Evolutionary conservation across 2,113 vertebrate species (phyloP).

Genomic region (Varanus komodoensis): DNA sequence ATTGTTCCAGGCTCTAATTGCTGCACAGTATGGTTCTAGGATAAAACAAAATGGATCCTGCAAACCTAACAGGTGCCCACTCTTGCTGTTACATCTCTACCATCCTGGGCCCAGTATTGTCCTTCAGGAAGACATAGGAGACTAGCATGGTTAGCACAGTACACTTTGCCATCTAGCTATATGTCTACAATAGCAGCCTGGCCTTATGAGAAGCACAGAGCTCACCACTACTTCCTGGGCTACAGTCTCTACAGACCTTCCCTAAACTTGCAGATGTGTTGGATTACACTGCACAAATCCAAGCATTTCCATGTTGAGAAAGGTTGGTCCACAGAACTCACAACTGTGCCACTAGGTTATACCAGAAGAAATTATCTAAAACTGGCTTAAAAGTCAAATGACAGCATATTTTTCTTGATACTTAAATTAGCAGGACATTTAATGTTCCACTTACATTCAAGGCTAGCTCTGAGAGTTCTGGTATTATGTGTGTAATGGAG

Average conservation of each 20-base stretch:
- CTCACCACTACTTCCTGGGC: neutral
- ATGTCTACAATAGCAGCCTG: neutral
- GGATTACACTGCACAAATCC: too few species aligned
- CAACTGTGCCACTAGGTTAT: neutral
- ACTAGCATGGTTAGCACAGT: neutral
- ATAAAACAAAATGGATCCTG: too few species aligned
- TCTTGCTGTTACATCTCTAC: neutral
- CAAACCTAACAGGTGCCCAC: too few species aligned
- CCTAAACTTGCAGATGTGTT: too few species aligned
- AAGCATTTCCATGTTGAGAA: too few species aligned
- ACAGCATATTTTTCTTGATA: neutral
- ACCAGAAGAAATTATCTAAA: neutral
- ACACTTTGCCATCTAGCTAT: neutral
- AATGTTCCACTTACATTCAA: conserved; percentile 5
- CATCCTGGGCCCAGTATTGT: neutral
- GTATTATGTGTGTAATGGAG: conserved; percentile 22
- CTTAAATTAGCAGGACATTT: neutral
- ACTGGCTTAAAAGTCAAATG: neutral
- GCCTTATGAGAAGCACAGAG: neutral
- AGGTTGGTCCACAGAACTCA: neutral
- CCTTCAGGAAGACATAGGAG: neutral
- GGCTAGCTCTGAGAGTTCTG: neutral
- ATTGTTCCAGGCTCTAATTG: too few species aligned
- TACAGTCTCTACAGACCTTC: neutral
- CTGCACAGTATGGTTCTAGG: too few species aligned